Percentiles rank a stretch among this genome's conserved stretches.
Conservation (phyloP, 2,888 invertebrate genomes). For the Lamellibrachia satsuma region DNA sequence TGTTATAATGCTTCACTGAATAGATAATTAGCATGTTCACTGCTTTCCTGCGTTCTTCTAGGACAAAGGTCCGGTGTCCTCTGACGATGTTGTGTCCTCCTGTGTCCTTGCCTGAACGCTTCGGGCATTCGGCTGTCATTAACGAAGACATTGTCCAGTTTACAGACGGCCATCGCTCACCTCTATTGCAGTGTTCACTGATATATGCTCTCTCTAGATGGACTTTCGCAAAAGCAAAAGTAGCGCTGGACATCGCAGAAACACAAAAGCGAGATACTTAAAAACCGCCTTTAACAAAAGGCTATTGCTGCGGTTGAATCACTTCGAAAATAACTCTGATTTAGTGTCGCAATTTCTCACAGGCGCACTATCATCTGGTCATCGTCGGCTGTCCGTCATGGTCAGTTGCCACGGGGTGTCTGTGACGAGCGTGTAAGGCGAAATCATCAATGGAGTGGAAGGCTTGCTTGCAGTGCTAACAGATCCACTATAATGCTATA, state of each 20-base stretch:
- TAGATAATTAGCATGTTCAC: not conserved
- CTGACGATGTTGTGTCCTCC: not conserved
- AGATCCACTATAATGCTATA: not conserved
- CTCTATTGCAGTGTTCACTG: not conserved
- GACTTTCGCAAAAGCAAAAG: not conserved
- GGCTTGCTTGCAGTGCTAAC: no score
- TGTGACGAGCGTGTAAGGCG: no score
- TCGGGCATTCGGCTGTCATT: not conserved
- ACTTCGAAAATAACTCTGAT: not conserved
- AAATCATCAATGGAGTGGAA: no score
- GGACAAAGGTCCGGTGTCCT: not conserved
- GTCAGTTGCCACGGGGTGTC: no score
- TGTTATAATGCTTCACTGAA: not conserved
- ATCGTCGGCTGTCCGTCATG: not conserved
- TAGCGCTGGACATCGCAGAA: not conserved
- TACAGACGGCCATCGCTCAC: not conserved
- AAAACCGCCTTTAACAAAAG: not conserved
- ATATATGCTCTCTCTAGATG: not conserved
- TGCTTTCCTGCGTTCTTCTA: not conserved
- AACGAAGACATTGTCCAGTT: constrained; percentile 5
- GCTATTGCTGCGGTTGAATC: not conserved
- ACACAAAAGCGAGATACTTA: not conserved
- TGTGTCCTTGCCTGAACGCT: not conserved
- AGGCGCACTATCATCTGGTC: not conserved
- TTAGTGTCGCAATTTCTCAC: not conserved